Conservation (phyloP, 2,113 vertebrate species). For the Hepsetus odoe region DNA sequence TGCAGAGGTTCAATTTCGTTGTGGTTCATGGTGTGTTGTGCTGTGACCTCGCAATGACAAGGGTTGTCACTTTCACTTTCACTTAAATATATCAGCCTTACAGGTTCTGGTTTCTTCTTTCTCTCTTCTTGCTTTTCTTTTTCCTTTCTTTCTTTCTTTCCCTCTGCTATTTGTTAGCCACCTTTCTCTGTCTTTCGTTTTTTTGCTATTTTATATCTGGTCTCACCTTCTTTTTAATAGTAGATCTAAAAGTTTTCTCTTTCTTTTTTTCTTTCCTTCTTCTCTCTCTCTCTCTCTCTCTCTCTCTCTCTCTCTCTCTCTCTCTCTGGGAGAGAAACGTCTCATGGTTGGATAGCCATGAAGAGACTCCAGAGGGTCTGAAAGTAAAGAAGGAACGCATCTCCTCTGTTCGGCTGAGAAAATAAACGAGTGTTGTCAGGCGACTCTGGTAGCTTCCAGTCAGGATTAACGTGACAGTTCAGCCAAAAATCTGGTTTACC, state of each 20-base stretch:
- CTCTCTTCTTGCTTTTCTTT: too few relatives aligned
- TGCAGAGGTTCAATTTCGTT: too few relatives aligned
- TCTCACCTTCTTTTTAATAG: not conserved
- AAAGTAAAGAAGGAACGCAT: not conserved
- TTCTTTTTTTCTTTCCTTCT: not conserved
- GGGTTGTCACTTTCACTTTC: too few relatives aligned
- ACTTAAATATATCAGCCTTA: not conserved
- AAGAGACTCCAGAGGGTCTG: conserved; percentile 7
- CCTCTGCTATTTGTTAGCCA: not conserved
- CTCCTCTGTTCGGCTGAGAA: conserved; percentile 13
- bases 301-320: not conserved
- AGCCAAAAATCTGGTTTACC: not conserved
- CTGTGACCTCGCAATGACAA: too few relatives aligned
- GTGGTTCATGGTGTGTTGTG: too few relatives aligned
- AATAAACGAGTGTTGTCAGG: conserved; percentile 13
- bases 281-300: not conserved
- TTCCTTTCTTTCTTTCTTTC: too few relatives aligned
- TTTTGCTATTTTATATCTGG: not conserved
- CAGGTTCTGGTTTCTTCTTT: not conserved
- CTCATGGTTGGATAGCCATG: conserved; percentile 6
- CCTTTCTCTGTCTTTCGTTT: not conserved
- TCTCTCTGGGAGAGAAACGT: not conserved
- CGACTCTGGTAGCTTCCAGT: not conserved
- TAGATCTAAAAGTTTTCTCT: not conserved
- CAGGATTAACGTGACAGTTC: not conserved